Evolutionary conservation across 2,113 vertebrate species (phyloP), one percentile per base, ranked within the genome.

Genomic region (Rattus rattus): DNA sequence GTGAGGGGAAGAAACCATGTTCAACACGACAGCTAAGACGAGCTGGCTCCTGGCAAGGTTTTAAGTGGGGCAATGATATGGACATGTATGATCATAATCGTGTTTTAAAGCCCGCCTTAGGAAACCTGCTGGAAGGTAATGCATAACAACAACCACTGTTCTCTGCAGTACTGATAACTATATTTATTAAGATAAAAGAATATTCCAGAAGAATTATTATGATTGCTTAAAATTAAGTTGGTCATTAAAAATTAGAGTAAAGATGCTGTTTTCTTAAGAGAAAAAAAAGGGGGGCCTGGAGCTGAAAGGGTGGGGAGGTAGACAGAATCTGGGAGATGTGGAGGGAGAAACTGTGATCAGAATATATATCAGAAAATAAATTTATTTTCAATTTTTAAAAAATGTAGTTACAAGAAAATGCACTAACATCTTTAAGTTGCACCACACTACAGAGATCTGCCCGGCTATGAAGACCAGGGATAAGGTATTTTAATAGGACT

Each of bases 151-250:
- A 79, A 65, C 22, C 30, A 65, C 2, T 72, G 14, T 72, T 92
- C 61, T 95, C 91, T 65, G 91, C n/a, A 79, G 33, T 70, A 22
- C 52, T 76, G 72, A 79, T 79, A 61, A 65, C 59, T 92, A 56
- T 76, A 77, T 94, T 96, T 89, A 91, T 86, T 83, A 87, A 95
- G 92, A 94, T 75, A 13, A 49, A 95, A 97, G 95, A 76, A 91
- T 49, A 75, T 52, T 63, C 65, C 84, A 93, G 19, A 95, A 36
- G 20, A 8, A 91, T 75, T 86, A 54, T 94, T 56, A 79, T 52
- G 20, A 92, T 30, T 85, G 54, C 24, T 94, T 88, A 76, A 95
- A 90, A 79, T 90, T 39, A 94, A 88, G 92, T 30, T 72, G n/a
- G 92, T 90, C 6, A 83, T 87, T 47, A 81, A n/a, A 95, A 93